Base-by-base conservation (phyloP, 2,888 invertebrate genomes). In the Eupithecia subumbrata region DNA sequence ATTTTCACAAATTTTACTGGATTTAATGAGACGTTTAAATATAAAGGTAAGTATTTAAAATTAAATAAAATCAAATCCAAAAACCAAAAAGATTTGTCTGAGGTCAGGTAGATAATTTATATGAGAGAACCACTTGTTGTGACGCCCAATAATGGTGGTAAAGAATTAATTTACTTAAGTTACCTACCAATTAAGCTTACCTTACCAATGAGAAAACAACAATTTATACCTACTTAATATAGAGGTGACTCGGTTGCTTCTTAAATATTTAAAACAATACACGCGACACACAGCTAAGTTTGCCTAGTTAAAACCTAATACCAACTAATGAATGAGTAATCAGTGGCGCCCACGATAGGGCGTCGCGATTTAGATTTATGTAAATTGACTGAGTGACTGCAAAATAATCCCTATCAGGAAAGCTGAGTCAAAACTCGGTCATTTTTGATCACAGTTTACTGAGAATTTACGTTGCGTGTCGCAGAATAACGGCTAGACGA, bases 381-480 rank as follows among this genome's bases (percentile, higher is more conserved):
- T 37, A 22, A n/a, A 22, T 87, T 89, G 89, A 90, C 84, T 89
- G 89, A 90, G 81, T 83, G 81, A 76, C 82, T 85, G 81, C 60
- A 76, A 80, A 82, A 40, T 37, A 34, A 86, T 87, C 84, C 72
- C 83, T 84, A 80, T 79, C 78, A 79, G 83, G 81, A 83, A 87
- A 25, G 78, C 80, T 89, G 88, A 88, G 81, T 88, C 88, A 88
- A 84, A 78, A 81, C 74, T 77, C 79, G 78, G 81, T 79, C 78
- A 63, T 73, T 71, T 63, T 69, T 37, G 72, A 22, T 60, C 30
- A 69, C 75, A 76, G 69, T 75, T 73, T 76, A 79, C 37, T 74
- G 73, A 40, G 70, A 76, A 72, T 30, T 60, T n/a, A 69, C 9
- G 43, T 63, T 30, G 43, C 25, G n/a, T 63, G 14, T 25, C 63